Evolutionary conservation across 2,113 vertebrate genomes (phyloP), one percentile per base, ranked within the genome.

Genomic region (Platysternon megacephalum): DNA sequence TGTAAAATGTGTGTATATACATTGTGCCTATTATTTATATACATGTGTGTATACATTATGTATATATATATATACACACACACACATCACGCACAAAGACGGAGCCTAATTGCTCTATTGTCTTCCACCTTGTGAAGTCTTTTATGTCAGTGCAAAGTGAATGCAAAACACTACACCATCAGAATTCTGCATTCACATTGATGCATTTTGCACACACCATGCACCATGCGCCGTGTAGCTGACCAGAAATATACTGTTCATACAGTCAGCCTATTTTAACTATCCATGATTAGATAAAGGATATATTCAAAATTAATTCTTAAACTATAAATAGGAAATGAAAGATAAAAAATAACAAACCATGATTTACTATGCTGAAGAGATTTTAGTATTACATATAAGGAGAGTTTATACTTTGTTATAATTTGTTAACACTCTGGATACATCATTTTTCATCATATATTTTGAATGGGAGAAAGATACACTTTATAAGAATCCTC

Each of bases 161-260:
- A 86, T 65, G 49, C 65, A 51, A 58, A 29, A 82, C 84, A 65
- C 83, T 83, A 68, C n/a, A 85, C 81, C 81, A 89, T 86, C 94
- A 97, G 89, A 94, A 95, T 91, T 79, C 74, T 93, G 74, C 74
- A 53, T 93, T 91, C 46, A 24, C 26, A 55, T 48, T 95, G 82
- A 86, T 94, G 85, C 68, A 91, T 93, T 96, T 96, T 85, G 82
- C 65, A 93, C 95, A 85, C 88, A 94, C 93, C 89, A 95, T 93
- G 95, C 52, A 82, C 56, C 89, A 87, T n/a, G n/a, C n/a, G n/a
- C n/a, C n/a, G 83, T 94, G 79, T 89, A 89, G 95, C 90, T 93
- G 95, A 94, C 93, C 95, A 94, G 81, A 85, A 83, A 95, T 93
- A 96, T 96, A 93, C 92, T 90, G 91, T 92, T 95, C 96, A 93